These are phyloP conservation scores for Sebastes dallii DNA, from an alignment of 2,797 vertebrate genomes.

Conservation along the genomic window DNA sequence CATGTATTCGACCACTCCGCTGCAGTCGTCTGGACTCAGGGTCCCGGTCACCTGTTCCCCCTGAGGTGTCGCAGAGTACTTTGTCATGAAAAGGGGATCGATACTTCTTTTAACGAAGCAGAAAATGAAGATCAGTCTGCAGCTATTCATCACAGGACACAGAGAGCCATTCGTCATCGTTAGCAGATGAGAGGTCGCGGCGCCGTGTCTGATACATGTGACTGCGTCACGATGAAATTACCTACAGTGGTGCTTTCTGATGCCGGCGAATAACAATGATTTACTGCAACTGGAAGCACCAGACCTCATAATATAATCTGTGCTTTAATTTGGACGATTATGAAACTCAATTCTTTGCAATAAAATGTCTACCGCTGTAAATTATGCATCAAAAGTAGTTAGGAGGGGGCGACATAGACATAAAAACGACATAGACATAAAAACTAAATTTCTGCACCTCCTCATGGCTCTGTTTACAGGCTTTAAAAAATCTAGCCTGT, in stretches of 20 bases:
- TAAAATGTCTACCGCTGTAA: constrained; percentile 5
- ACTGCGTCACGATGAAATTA: constrained; percentile 55
- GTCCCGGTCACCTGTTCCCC: constrained; percentile 26
- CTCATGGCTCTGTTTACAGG: too few relatives aligned
- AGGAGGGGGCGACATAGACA: too few relatives aligned
- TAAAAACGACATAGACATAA: too few relatives aligned
- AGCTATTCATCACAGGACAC: constrained; percentile 59
- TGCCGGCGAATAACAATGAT: constrained; percentile 24
- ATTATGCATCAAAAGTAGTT: too few relatives aligned
- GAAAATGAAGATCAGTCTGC: constrained; percentile 69
- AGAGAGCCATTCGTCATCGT: constrained; percentile 66
- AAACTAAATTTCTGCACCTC: too few relatives aligned
- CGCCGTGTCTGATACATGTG: constrained; percentile 46
- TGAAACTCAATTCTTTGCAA: background rate
- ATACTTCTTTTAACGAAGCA: constrained; percentile 74
- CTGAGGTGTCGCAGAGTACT: constrained; percentile 39
- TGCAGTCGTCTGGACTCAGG: background rate
- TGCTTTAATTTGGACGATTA: constrained; percentile 34
- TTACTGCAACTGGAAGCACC: constrained; percentile 8
- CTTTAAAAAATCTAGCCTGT: too few relatives aligned
- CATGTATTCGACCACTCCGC: background rate
- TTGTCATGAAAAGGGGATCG: constrained; percentile 52
- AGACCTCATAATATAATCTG: constrained; percentile 21
- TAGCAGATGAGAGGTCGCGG: constrained; percentile 44
- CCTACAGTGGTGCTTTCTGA: constrained; percentile 19